Evolutionary conservation across 2,797 vertebrate genomes (phyloP).

Genomic region (Choloepus didactylus): DNA sequence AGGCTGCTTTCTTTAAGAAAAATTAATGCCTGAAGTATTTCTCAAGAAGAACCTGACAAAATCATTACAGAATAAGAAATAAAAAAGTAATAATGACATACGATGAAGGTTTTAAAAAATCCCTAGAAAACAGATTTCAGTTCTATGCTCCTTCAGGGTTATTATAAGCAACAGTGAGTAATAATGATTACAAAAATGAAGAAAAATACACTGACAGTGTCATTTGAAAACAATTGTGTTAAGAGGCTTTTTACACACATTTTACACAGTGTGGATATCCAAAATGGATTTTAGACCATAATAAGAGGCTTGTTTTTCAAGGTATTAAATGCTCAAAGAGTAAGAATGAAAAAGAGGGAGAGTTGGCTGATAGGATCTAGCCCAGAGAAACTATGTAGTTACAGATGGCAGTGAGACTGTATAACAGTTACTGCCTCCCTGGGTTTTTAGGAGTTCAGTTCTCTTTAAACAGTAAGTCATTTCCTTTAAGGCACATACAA

Average conservation of each 20-base stretch:
- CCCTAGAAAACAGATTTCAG: slow-evolving; percentile 76
- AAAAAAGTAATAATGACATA: not conserved
- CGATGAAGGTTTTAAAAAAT: slow-evolving; percentile 69
- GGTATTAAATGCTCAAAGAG: slow-evolving; percentile 72
- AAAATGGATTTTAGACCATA: slow-evolving; percentile 75
- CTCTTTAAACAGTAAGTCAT: slow-evolving; percentile 12
- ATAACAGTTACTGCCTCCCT: not conserved
- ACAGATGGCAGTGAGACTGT: accelerated
- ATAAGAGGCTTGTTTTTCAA: slow-evolving; percentile 79
- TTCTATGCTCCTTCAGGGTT: slow-evolving; percentile 62
- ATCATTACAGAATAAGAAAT: slow-evolving; percentile 40
- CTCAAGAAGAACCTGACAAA: slow-evolving; percentile 65
- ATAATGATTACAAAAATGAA: slow-evolving; percentile 82
- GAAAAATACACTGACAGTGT: slow-evolving; percentile 77
- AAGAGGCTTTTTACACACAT: slow-evolving; percentile 82
- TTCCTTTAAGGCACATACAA: not conserved
- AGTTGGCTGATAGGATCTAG: slow-evolving; percentile 58
- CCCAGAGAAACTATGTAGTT: not conserved
- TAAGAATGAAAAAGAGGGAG: slow-evolving; percentile 48
- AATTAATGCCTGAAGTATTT: slow-evolving; percentile 51
- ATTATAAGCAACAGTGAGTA: slow-evolving; percentile 74
- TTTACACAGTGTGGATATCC: slow-evolving; percentile 68
- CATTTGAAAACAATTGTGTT: slow-evolving; percentile 81
- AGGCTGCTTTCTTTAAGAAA: slow-evolving; percentile 56
- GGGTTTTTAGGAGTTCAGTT: not conserved